Percentiles rank a stretch among this genome's conserved stretches.
Evolutionary conservation across 2,797 vertebrate genomes (phyloP).

Genomic region (Pangasius djambal): DNA sequence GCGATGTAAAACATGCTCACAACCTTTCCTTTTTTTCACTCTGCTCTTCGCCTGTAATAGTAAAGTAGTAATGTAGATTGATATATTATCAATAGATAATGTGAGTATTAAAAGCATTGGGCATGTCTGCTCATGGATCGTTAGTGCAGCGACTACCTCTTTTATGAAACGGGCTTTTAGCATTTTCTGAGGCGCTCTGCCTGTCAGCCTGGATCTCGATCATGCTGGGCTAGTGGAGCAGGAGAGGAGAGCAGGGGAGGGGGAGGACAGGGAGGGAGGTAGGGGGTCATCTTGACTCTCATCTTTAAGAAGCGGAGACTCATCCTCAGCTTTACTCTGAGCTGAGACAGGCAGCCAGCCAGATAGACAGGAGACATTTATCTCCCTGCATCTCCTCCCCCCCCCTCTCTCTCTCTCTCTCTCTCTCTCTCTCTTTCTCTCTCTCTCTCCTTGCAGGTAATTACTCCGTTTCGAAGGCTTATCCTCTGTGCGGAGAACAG

Average conservation of each 20-base stretch:
- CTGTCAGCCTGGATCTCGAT: slow-evolving; percentile 74
- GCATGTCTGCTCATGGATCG: slow-evolving; percentile 49
- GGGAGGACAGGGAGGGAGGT: slow-evolving; percentile 38
- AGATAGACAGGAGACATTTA: slow-evolving; percentile 57
- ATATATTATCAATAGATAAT: slow-evolving; percentile 71
- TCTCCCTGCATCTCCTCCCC: slow-evolving; percentile 45
- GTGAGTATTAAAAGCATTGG: slow-evolving; percentile 64
- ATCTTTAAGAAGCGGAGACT: slow-evolving; percentile 66
- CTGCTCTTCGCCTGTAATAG: neutral
- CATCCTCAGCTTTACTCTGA: slow-evolving; percentile 60
- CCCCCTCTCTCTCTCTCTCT: neutral
- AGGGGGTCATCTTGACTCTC: slow-evolving; percentile 58
- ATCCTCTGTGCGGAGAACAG: slow-evolving; percentile 89
- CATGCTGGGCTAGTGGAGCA: slow-evolving; percentile 58
- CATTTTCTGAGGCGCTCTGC: slow-evolving; percentile 65
- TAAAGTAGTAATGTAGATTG: slow-evolving; percentile 18
- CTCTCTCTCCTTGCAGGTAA: slow-evolving; percentile 76
- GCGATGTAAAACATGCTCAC: neutral
- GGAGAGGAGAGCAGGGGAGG: slow-evolving; percentile 38
- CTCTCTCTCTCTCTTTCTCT: slow-evolving; percentile 1
- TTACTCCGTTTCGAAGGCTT: slow-evolving; percentile 88
- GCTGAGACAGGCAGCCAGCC: slow-evolving; percentile 62
- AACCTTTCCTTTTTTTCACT: neutral
- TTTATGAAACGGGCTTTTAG: slow-evolving; percentile 65
- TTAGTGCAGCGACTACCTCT: slow-evolving; percentile 34